Evolutionary conservation across 2,113 vertebrate species (phyloP), one percentile per base, ranked within the genome.

Genomic region (Semnornis frantzii): DNA sequence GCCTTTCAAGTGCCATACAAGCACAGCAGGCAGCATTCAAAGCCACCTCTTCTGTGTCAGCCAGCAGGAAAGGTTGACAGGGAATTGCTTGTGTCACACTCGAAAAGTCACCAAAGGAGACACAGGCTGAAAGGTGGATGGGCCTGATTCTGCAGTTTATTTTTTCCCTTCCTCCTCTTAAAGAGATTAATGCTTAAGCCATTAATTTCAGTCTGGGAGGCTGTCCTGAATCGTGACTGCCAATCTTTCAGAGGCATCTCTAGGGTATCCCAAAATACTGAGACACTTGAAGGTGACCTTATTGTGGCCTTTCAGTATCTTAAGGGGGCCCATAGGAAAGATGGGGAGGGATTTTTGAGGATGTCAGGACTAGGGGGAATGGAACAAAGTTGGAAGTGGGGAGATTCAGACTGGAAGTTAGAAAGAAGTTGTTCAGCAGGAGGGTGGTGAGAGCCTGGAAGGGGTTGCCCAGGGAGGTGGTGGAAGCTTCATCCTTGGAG

Each of bases 21-120:
- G 88, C 96, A 62, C 92, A 93, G 94, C 90, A 78, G 93, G 93
- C 82, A 94, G 89, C 95, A 18, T 77, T 91, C 93, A 86, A 92
- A 94, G 85, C 84, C 81, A 89, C 85, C 90, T 94, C 90, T 68
- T 74, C 70, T 7, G 88, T 81, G 65, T 15, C 91, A 96, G 86
- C 86, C 91, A 70, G 87, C n/a, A 0, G 75, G 82, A 88, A 76
- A 68, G 68, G 84, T 94, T 94, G 92, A 91, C 94, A 54, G 92
- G 52, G 91, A 92, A 91, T 24, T n/a, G 71, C 19, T 77, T 42
- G 77, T 72, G 82, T 87, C 89, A 94, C 95, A 90, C 85, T 93
- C 60, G 21, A 82, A 2, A 86, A 92, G 86, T 80, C 85, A 87
- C 89, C 89, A 91, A 94, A 96, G 89, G 72, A 95, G 89, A 54